These are phyloP conservation scores for Muntiacus muntjak DNA, from an alignment of 2,113 vertebrate species.

Conservation along the genomic window DNA sequence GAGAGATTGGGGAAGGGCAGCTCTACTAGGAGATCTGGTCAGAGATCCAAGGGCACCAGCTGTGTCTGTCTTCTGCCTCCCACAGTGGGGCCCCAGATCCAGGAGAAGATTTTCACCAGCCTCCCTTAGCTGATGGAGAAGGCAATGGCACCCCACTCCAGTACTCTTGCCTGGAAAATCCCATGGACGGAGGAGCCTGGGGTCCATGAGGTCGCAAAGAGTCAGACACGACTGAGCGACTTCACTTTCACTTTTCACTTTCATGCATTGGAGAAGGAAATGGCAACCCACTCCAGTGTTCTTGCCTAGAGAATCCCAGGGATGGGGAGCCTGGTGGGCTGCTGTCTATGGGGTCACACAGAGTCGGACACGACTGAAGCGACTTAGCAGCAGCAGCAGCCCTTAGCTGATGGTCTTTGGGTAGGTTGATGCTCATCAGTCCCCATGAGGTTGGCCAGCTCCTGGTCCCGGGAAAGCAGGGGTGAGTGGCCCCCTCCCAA, in stretches of 20 bases:
- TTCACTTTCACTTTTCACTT: too few relatives aligned
- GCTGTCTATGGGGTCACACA: too few relatives aligned
- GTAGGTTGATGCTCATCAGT: neutral
- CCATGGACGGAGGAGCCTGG: too few relatives aligned
- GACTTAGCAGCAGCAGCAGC: neutral
- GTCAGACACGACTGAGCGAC: too few relatives aligned
- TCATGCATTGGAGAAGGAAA: too few relatives aligned
- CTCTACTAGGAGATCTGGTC: neutral
- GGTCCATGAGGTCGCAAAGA: too few relatives aligned
- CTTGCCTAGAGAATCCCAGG: too few relatives aligned
- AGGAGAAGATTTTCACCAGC: neutral
- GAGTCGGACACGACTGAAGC: too few relatives aligned
- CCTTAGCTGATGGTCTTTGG: neutral
- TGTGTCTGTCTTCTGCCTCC: neutral
- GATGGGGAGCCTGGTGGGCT: too few relatives aligned
- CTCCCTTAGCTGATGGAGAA: neutral
- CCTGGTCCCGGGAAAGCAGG: neutral
- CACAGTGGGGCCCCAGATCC: neutral
- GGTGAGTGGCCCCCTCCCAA: neutral
- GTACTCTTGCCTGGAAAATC: too few relatives aligned
- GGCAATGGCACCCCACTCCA: too few relatives aligned
- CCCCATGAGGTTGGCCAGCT: neutral
- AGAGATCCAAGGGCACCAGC: neutral
- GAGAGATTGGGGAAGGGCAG: neutral
- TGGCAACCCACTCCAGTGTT: too few relatives aligned